Base-by-base conservation (phyloP, 2,797 vertebrate genomes). In the Tamandua tetradactyla region DNA sequence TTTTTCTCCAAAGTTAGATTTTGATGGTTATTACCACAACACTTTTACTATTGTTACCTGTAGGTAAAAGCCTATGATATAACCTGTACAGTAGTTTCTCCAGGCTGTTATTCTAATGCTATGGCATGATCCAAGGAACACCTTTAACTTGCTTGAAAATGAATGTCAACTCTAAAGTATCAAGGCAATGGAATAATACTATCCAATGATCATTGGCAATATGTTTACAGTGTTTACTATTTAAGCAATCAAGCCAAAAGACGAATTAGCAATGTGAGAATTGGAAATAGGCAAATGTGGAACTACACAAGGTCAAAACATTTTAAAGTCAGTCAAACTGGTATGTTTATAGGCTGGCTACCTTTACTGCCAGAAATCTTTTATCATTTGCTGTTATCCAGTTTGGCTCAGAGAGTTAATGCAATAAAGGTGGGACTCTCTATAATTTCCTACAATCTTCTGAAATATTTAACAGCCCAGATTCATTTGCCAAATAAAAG, bases 401-500 rank as follows among this genome's bases (percentile, higher is more conserved):
- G 2, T 49, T 40, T 44, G 47, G 35, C 66, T 81, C 22, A n/a
- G 5, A 89, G 74, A 7, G 9, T 44, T 82, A 66, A 85, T 55
- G 78, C 35, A 90, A 42, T 1, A n/a, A 30, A 59, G 40, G 13
- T 14, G 12, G 6, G 18, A 32, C 57, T 85, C 57, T 55, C 12
- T 15, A 49, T 68, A 90, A 82, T 75, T 84, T 90, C 32, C 64
- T 75, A 62, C 37, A 25, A 55, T 61, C 69, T 80, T 35, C 4
- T 35, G 13, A 88, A 94, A 91, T 66, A 92, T 80, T 87, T 78
- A 93, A 82, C 44, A 94, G 40, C 64, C 75, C 20, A 47, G 13
- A 62, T 52, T 22, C 75, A 82, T 82, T 88, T 85, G 47, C 18
- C 64, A 92, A 92, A 76, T 85, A 49, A 89, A 94, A 93, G 35